Evolutionary conservation across 2,888 invertebrate genomes (phyloP), one percentile per base, ranked within the genome.

Genomic region (Malachius bipustulatus): DNA sequence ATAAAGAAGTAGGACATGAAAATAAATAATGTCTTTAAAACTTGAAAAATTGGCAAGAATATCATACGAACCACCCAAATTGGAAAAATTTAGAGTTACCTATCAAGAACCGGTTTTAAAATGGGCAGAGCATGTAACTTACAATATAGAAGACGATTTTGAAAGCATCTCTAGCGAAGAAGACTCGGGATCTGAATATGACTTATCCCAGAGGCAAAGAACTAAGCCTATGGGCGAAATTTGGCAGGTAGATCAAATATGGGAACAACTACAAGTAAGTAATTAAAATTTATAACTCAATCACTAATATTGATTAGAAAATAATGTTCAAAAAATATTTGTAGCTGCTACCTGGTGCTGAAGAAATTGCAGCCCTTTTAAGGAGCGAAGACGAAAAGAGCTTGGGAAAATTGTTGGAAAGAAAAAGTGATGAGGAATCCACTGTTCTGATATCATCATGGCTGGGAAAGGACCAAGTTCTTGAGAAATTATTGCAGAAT

Each of bases 391-490:
- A n/a, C n/a, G n/a, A n/a, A n/a, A n/a, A n/a, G n/a, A n/a, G n/a
- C n/a, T n/a, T n/a, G n/a, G n/a, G n/a, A n/a, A n/a, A n/a, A n/a
- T n/a, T n/a, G n/a, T n/a, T n/a, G n/a, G n/a, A n/a, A n/a, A n/a
- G n/a, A n/a, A n/a, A n/a, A n/a, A n/a, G n/a, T n/a, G n/a, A n/a
- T n/a, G n/a, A n/a, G n/a, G n/a, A n/a, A n/a, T n/a, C n/a, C n/a
- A n/a, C n/a, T n/a, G n/a, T n/a, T n/a, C 55, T 80, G 9, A 64
- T 77, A 53, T 67, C 76, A 2, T 66, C 73, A 35, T 79, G 77
- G 74, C 56, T 72, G 16, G 75, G 73, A 4, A 67, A 72, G 35
- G 60, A 62, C 28, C 62, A 66, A n/a, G 49, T 75, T 16, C 55
- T 77, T n/a, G 60, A 64, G 34, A 59, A 57, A 41, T 54, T 78